Evolutionary conservation across 2,888 invertebrate genomes (phyloP).

Genomic region (Drosophila subsilvestris): DNA sequence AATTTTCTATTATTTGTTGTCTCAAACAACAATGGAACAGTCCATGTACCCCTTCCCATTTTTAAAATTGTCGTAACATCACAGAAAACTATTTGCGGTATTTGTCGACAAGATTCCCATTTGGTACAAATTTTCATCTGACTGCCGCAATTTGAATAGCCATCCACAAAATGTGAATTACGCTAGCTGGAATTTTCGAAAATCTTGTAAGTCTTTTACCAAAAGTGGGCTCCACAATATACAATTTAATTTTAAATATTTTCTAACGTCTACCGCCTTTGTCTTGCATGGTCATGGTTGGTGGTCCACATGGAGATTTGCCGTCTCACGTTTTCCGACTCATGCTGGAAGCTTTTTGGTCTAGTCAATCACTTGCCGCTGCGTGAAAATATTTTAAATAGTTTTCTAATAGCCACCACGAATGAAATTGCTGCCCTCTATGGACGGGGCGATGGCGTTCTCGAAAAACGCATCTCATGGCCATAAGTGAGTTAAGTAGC

Average conservation of each 20-base stretch:
- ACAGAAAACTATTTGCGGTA: conserved; percentile 54
- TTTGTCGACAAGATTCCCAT: conserved; percentile 64
- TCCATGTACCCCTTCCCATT: background rate
- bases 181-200: conserved; percentile 28
- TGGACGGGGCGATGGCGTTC: conserved; percentile 23
- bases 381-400: conserved; percentile 77
- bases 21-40: background rate
- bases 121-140: conserved; percentile 66
- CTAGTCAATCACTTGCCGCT: conserved; percentile 33
- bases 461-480: conserved; percentile 57
- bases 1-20: background rate
- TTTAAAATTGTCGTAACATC: conserved; percentile 2
- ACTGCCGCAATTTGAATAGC: conserved; percentile 51
- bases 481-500: conserved; percentile 54
- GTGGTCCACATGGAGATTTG: conserved; percentile 65
- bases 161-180: conserved; percentile 29
- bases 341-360: conserved; percentile 37
- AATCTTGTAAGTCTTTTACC: conserved; percentile 62
- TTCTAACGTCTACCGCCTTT: conserved; percentile 59
- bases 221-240: conserved; percentile 53
- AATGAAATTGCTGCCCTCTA: conserved; percentile 60
- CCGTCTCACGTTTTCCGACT: conserved; percentile 66
- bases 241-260: conserved; percentile 43
- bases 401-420: conserved; percentile 71
- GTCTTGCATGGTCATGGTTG: conserved; percentile 56